Evolutionary conservation across 2,888 invertebrate species (phyloP), one percentile per base, ranked within the genome.

Genomic region (Trichogramma evanescens): DNA sequence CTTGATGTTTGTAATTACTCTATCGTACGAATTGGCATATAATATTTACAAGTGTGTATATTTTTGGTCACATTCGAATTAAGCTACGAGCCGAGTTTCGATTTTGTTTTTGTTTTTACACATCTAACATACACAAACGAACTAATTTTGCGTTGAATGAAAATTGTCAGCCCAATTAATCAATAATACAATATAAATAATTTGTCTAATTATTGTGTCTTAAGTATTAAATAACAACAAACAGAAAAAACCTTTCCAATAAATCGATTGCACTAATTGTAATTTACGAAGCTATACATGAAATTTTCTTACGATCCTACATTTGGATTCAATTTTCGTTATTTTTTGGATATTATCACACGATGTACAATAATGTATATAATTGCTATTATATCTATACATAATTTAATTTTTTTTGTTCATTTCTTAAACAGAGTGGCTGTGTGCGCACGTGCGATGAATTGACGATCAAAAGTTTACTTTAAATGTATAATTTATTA

Each of bases 1-100:
- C 50, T 59, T 57, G 56, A 54, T 63, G 59, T 63, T 56, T 59
- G 56, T 63, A 63, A 41, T 59, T 63, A 52, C 40, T n/a, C 38
- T 40, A 51, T 58, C 45, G 49, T 60, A 58, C 58, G 4, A 54
- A 9, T 58, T 56, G 60, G 61, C 60, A 54, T 43, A 13, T 61
- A 61, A 38, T 63, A 63, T 63, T 56, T 63, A 63, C 63, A 63
- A 59, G 50, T 50, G 4, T 40, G n/a, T 26, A 26, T 26, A 26
- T 26, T 45, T 59, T 57, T 51, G 55, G 54, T 54, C 62, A 54
- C 57, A 43, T 51, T 54, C 42, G 41, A 58, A 56, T 38, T 26
- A 26, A 26, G 26, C 26, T 26, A 26, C 26, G 26, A 54, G 44
- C 53, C 54, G 50, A 51, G 56, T 52, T 50, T 39, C 39, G 52